Evolutionary conservation across 2,888 invertebrate species (phyloP), one percentile per base, ranked within the genome.

Genomic region (Stegophylla sp.): DNA sequence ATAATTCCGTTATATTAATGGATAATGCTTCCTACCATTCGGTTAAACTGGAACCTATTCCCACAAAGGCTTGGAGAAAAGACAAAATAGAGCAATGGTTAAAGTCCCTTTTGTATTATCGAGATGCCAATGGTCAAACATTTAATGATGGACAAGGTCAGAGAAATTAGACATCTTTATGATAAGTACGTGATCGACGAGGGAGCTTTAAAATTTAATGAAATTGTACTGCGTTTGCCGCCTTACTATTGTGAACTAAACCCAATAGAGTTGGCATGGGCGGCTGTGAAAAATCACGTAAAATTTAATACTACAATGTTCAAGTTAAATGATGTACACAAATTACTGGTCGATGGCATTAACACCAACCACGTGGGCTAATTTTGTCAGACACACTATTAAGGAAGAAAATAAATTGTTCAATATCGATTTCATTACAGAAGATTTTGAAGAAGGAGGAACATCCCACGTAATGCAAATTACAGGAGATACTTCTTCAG

Each of bases 21-120:
- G 82, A 82, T 56, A 81, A 82, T 64, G 81, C 79, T 53, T 63
- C 66, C 12, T 82, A 81, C 28, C 79, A 81, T 43, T 67, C 63
- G n/a, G 69, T 73, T 15, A 23, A 41, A 17, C 28, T 17, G 9
- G 73, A 73, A 26, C 48, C 48, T 3, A 28, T 73, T 3, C 73
- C 73, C 26, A 73, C 51, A 10, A 73, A 28, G 26, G 34, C 10
- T 56, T 53, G 26, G 53, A 43, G 26, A 56, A 73, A 73, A 51
- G 53, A 20, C 23, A 56, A 79, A 9, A 79, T 79, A 34, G n/a
- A 69, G 28, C 28, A 79, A 45, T 79, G 79, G 79, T 56, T 79
- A 34, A 20, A 67, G 45, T 64, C 56, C 15, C 69, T 69, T 51
- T 56, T 67, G 67, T 66, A 26, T 53, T 28, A 51, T 43, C 59